phyloP scores from a whole-genome alignment of 2,113 vertebrate species.

The Pleuronectes platessa region DNA sequence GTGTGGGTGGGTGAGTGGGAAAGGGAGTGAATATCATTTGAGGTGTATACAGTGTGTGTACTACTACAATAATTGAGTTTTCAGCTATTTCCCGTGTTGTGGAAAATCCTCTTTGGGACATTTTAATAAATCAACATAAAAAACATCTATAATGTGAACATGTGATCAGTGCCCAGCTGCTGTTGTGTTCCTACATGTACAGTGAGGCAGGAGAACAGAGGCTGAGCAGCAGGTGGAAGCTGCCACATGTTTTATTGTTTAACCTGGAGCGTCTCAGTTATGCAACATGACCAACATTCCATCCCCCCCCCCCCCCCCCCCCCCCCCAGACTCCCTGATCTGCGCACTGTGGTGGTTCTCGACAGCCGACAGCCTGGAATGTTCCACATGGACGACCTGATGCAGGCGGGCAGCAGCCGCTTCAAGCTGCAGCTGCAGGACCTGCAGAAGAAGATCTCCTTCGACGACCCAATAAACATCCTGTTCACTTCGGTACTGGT shows the following conservation, averaged over 20 bases:
- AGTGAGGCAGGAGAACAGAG: background rate
- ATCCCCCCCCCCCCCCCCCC: background rate
- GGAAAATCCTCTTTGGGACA: too few relatives aligned
- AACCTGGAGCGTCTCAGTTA: background rate
- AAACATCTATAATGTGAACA: too few relatives aligned
- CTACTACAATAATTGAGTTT: too few relatives aligned
- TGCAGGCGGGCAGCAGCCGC: constrained; percentile 84
- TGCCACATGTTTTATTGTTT: too few relatives aligned
- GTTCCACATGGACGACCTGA: constrained; percentile 86
- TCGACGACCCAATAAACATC: constrained; percentile 92
- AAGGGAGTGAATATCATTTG: too few relatives aligned
- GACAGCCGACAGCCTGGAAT: constrained; percentile 87
- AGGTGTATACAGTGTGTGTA: too few relatives aligned
- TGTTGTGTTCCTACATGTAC: too few relatives aligned
- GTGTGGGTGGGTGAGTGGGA: too few relatives aligned
- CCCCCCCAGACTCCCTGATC: constrained; percentile 87
- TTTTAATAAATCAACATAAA: too few relatives aligned
- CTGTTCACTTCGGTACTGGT: constrained; percentile 93
- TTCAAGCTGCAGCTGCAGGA: constrained; percentile 80
- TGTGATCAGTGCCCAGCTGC: too few relatives aligned
- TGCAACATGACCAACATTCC: background rate
- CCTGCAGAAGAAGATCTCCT: constrained; percentile 83
- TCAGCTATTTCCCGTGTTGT: too few relatives aligned
- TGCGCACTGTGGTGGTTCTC: constrained; percentile 84
- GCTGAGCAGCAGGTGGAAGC: too few relatives aligned